Percentiles rank a stretch among this genome's conserved stretches.
Evolutionary conservation across 2,797 vertebrate genomes (phyloP).

Genomic region (Thunnus albacares): DNA sequence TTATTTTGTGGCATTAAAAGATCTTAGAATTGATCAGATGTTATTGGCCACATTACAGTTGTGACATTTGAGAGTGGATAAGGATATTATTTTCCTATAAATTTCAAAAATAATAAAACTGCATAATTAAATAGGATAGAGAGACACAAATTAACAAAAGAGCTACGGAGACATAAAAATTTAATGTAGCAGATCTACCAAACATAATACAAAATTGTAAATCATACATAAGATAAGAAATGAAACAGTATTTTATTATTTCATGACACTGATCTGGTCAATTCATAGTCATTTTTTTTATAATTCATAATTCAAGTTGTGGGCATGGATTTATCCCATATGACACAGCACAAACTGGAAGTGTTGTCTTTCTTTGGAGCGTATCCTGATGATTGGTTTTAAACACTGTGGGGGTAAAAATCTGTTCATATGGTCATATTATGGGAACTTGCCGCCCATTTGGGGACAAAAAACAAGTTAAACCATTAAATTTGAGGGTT

Average conservation of each 20-base stretch:
- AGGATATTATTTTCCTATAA: background rate
- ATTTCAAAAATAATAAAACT: background rate
- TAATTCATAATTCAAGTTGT: too few species aligned
- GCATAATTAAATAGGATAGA: background rate
- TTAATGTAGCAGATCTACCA: background rate
- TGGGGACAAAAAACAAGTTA: background rate
- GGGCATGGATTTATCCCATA: background rate
- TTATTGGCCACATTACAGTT: background rate
- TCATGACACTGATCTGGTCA: too few species aligned
- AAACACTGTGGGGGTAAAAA: background rate
- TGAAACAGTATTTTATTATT: background rate
- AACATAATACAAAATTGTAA: constrained; percentile 3
- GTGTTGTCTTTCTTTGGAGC: background rate
- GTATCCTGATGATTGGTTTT: background rate
- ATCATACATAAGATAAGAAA: background rate
- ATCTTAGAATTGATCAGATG: background rate
- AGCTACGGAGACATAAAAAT: background rate
- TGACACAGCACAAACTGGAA: too few species aligned
- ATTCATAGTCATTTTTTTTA: background rate
- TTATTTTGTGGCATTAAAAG: background rate
- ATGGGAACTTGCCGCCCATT: too few species aligned
- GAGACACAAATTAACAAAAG: background rate
- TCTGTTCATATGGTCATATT: background rate
- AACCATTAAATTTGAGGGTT: background rate
- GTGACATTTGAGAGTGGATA: background rate